Evolutionary conservation across 2,113 vertebrate species (phyloP).

Genomic region (Callaeas wilsoni): DNA sequence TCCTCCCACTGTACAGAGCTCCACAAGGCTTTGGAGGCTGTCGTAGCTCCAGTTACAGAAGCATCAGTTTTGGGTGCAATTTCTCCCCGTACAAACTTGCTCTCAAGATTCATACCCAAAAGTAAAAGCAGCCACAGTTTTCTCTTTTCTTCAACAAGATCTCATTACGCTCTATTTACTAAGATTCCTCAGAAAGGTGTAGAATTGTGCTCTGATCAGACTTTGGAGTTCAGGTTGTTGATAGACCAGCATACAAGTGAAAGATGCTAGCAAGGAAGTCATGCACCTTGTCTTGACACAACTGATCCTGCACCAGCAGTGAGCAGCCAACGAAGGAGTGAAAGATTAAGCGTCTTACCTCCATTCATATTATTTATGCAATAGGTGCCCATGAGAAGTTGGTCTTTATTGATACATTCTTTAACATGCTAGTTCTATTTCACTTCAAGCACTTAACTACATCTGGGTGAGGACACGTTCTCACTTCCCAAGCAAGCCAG

Average conservation of each 20-base stretch:
- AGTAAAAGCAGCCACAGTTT: background rate
- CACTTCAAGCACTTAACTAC: background rate
- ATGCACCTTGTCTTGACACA: background rate
- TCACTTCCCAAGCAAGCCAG: constrained; percentile 26
- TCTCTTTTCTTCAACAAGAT: background rate
- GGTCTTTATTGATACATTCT: background rate
- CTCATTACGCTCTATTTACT: background rate
- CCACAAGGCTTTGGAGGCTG: background rate
- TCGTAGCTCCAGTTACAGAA: background rate
- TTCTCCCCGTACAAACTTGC: background rate
- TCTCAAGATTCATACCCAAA: background rate
- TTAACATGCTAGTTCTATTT: background rate
- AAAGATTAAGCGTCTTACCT: background rate
- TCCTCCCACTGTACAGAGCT: background rate
- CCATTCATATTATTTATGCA: background rate
- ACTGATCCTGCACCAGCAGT: background rate
- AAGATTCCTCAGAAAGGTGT: background rate
- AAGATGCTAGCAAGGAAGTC: background rate
- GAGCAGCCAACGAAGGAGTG: background rate
- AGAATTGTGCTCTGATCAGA: background rate
- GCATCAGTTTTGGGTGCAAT: background rate
- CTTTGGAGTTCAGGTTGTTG: background rate
- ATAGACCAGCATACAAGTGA: background rate
- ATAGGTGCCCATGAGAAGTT: background rate
- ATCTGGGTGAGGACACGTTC: constrained; percentile 4